These are phyloP conservation scores for Drosophila sturtevanti DNA, from an alignment of 1,140 invertebrate species.

Conservation along the genomic window DNA sequence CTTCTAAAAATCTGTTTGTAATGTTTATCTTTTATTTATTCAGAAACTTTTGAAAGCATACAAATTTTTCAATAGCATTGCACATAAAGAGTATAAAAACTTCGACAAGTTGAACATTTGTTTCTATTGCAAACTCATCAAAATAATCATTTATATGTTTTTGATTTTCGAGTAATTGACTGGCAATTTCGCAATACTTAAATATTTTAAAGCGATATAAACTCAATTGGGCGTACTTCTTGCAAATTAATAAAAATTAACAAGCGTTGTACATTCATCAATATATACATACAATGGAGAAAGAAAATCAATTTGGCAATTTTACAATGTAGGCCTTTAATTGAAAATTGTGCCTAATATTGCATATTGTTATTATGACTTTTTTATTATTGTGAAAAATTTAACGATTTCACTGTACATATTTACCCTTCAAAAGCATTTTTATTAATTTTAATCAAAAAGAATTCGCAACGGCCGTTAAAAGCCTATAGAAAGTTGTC, in stretches of 20 bases:
- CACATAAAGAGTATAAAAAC: background rate
- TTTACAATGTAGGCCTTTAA: background rate
- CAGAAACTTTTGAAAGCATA: background rate
- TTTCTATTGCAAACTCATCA: background rate
- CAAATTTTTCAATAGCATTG: too few relatives aligned
- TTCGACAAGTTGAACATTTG: background rate
- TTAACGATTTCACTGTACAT: too few relatives aligned
- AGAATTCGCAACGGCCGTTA: too few relatives aligned
- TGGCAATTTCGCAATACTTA: conserved; percentile 9
- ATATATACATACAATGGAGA: background rate
- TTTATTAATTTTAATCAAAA: too few relatives aligned
- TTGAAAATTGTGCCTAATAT: background rate
- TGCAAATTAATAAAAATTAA: conserved; percentile 8
- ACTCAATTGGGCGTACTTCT: conserved; percentile 13
- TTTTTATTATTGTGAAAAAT: background rate
- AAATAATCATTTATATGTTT: background rate
- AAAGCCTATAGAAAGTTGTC: too few relatives aligned
- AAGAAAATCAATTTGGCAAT: conserved; percentile 9
- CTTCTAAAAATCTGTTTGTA: background rate
- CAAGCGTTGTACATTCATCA: conserved; percentile 7
- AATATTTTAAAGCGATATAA: conserved; percentile 9
- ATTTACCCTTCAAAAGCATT: too few relatives aligned
- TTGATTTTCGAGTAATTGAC: conserved; percentile 11
- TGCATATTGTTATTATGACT: background rate
- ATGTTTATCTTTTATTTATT: too few relatives aligned